Percentiles rank a stretch among this genome's conserved stretches.
These are phyloP conservation scores for Linepithema humile DNA, from an alignment of 1,140 invertebrate species.

Conservation along the genomic window DNA sequence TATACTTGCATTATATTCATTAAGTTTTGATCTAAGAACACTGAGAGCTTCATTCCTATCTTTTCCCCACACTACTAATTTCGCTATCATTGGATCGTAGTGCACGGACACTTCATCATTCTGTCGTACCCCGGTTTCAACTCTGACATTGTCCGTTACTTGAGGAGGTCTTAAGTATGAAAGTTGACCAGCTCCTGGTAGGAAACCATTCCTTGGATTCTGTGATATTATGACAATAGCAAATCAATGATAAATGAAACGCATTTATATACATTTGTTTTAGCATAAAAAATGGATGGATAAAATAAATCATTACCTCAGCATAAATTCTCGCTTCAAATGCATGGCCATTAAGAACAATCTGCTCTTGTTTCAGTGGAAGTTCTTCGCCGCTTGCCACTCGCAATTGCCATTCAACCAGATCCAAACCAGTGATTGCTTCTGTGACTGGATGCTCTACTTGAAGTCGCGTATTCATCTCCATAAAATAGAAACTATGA, in stretches of 20 bases:
- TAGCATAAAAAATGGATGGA: not conserved
- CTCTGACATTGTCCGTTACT: conserved; percentile 86
- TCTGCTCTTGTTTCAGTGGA: conserved; percentile 92
- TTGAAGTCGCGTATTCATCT: conserved; percentile 98
- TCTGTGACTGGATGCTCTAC: conserved; percentile 99
- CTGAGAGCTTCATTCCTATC: conserved; percentile 93
- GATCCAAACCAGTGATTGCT: conserved; percentile 96
- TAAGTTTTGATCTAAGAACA: conserved; percentile 90
- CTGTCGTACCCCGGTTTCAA: conserved; percentile 92
- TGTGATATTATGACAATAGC: conserved; percentile 54
- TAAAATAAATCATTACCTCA: conserved; percentile 85
- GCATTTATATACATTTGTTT: not conserved
- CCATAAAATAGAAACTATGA: conserved; percentile 98
- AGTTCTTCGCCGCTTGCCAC: conserved; percentile 94
- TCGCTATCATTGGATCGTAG: conserved; percentile 99
- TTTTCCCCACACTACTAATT: conserved; percentile 97
- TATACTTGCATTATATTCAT: conserved; percentile 92
- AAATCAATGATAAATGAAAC: not conserved
- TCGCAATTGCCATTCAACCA: conserved; percentile 98
- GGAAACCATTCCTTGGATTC: conserved; percentile 92
- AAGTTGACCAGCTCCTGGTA: conserved; percentile 94
- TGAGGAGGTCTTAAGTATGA: conserved; percentile 89
- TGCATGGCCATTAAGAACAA: conserved; percentile 92
- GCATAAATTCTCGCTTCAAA: conserved; percentile 98
- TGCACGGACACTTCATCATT: conserved; percentile 97